Evolutionary conservation across 2,888 invertebrate genomes (phyloP).

Genomic region (Zootermopsis nevadensis): DNA sequence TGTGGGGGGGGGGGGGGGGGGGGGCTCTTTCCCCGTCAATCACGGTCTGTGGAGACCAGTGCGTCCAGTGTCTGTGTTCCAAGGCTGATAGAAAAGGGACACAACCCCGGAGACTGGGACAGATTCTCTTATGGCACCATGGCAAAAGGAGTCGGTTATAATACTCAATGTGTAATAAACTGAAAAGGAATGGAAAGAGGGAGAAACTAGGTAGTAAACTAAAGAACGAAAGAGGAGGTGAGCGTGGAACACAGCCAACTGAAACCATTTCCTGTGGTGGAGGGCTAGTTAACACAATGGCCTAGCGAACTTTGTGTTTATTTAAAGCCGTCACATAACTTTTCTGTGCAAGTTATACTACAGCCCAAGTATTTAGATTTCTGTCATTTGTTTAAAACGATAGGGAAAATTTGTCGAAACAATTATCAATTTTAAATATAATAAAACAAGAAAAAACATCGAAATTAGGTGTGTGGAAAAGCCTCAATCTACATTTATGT

Average conservation of each 20-base stretch:
- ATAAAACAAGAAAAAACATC: too few relatives aligned
- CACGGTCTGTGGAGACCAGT: not conserved
- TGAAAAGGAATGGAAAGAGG: slow-evolving; percentile 2
- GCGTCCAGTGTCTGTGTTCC: slow-evolving; percentile 5
- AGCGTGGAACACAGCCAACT: slow-evolving; percentile 2
- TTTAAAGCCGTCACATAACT: not conserved
- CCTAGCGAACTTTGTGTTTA: not conserved
- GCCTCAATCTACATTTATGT: too few relatives aligned
- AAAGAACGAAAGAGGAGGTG: slow-evolving; percentile 38
- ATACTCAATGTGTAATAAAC: slow-evolving; percentile 42
- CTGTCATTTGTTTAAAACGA: not conserved
- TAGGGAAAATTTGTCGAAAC: not conserved
- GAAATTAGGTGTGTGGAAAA: too few relatives aligned
- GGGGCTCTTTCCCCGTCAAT: too few relatives aligned
- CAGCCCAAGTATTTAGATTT: not conserved
- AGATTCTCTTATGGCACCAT: slow-evolving; percentile 17
- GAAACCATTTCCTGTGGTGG: not conserved
- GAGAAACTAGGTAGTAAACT: slow-evolving; percentile 42
- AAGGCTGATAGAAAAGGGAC: not conserved
- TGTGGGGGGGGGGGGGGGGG: not conserved
- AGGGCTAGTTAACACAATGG: slow-evolving; percentile 9
- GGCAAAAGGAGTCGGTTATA: slow-evolving; percentile 49
- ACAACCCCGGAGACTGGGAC: slow-evolving; percentile 16
- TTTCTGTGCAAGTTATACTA: not conserved
- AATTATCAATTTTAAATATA: too few relatives aligned